These are phyloP conservation scores for Salvelinus sp. DNA, from an alignment of 2,113 vertebrate genomes.

Conservation along the genomic window DNA sequence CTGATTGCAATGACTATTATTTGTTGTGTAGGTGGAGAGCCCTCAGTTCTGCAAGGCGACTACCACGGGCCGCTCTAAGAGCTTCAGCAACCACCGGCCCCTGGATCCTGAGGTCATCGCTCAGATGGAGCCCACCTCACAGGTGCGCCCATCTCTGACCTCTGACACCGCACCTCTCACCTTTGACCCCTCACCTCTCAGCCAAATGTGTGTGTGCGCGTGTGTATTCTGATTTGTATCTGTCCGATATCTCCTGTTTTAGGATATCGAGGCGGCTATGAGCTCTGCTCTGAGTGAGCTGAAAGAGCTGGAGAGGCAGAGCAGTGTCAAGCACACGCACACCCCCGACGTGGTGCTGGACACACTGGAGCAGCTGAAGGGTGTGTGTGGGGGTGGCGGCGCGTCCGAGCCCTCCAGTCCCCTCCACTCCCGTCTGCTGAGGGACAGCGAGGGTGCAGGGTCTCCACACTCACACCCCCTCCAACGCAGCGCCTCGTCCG, in stretches of 20 bases:
- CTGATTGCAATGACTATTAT: not conserved
- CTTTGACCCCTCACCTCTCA: not conserved
- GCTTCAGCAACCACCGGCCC: slow-evolving; percentile 97
- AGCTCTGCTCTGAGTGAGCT: slow-evolving; percentile 91
- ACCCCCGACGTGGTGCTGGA: slow-evolving; percentile 94
- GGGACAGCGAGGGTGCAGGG: slow-evolving; percentile 84
- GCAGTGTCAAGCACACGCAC: slow-evolving; percentile 87
- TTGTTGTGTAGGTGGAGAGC: slow-evolving; percentile 79
- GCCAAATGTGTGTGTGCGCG: not conserved
- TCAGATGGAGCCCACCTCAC: slow-evolving; percentile 82
- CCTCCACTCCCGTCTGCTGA: slow-evolving; percentile 89
- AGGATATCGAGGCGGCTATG: slow-evolving; percentile 92
- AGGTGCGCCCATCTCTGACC: slow-evolving; percentile 50
- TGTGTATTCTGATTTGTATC: not conserved
- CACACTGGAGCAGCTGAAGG: slow-evolving; percentile 95
- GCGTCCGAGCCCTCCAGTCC: slow-evolving; percentile 96
- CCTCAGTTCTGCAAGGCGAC: slow-evolving; percentile 89
- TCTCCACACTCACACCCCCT: slow-evolving; percentile 75
- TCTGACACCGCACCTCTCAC: too few species aligned
- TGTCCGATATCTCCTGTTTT: slow-evolving; percentile 35
- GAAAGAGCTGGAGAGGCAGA: slow-evolving; percentile 89
- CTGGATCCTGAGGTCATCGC: slow-evolving; percentile 91
- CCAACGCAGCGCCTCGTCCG: slow-evolving; percentile 92
- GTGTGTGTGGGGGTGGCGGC: slow-evolving; percentile 62
- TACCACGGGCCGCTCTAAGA: slow-evolving; percentile 91